These are phyloP conservation scores for Leuciscus idus DNA, from an alignment of 2,113 vertebrate genomes.

Conservation along the genomic window DNA sequence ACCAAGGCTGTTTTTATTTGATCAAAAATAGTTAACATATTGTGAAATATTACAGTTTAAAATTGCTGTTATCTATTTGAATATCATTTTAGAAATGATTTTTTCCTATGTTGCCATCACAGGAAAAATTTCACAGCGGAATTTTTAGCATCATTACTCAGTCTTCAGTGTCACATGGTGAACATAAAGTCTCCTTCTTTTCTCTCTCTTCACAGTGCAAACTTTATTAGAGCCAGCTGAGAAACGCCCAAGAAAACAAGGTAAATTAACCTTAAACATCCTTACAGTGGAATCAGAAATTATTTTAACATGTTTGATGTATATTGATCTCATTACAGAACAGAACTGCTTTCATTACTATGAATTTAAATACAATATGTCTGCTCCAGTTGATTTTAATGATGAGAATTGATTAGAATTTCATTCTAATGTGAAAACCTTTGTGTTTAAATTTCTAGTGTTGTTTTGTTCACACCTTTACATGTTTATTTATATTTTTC, in stretches of 20 bases:
- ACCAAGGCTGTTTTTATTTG: background rate
- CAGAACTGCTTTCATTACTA: too few species aligned
- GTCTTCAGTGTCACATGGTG: background rate
- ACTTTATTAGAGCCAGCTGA: background rate
- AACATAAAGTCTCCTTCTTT: background rate
- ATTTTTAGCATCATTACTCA: too few species aligned
- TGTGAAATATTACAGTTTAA: too few species aligned
- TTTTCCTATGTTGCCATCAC: too few species aligned
- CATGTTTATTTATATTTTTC: background rate
- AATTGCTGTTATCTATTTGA: too few species aligned
- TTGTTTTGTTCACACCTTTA: too few species aligned
- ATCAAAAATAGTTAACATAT: too few species aligned
- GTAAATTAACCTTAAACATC: background rate
- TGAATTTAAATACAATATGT: background rate
- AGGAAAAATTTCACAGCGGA: too few species aligned
- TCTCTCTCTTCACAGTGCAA: background rate
- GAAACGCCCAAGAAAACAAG: background rate
- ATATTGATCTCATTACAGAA: background rate
- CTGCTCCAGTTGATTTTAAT: background rate
- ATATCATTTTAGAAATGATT: too few species aligned
- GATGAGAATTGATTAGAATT: too few species aligned
- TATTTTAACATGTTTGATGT: background rate
- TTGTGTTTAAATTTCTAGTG: too few species aligned
- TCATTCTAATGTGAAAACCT: background rate
- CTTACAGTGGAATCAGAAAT: background rate